Base-by-base conservation (phyloP, 1,140 invertebrate genomes). In the Zaprionus ghesquierei region DNA sequence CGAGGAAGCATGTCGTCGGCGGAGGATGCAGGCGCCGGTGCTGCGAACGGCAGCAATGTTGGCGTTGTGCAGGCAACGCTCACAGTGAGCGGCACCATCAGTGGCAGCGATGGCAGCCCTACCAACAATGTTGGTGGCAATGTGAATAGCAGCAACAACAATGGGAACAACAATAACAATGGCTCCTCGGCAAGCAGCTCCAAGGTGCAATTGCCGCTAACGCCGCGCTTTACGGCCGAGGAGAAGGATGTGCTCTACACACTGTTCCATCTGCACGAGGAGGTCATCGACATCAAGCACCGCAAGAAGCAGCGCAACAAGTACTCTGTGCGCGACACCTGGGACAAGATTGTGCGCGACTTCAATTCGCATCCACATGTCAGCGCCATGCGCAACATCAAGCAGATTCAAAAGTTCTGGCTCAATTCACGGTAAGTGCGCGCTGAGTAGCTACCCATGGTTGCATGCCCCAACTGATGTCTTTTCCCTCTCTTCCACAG, bases 341-440 rank as follows among this genome's bases (percentile, higher is more conserved):
- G 91, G 91, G 89, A 92, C 31, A 79, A 89, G 53, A 92, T 92
- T 23, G 87, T 92, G 12, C 77, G 81, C 5, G 87, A 91, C 55
- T 92, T 91, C 49, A 92, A 92, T 22, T 81, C 81, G 51, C 75
- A 92, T 65, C 80, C 90, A 15, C 63, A 86, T 53, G 89, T 90
- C 5, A 90, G 73, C 49, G 80, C 81, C 25, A 70, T 86, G 86
- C 74, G 91, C 5, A 91, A 91, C 58, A 68, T 92, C 13, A 92
- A 92, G 66, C 91, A 92, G 69, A 90, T 92, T 5, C 91, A 92
- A 49, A 92, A 92, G 69, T 92, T 92, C 55, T 92, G 91, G 91
- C 69, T 92, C 3, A 92, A 92, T 60, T 90, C 91, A n/a, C 80
- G 90, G 91, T 92, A 62, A 69, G 75, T 59, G n/a, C n/a, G n/a